Evolutionary conservation across 1,140 invertebrate species (phyloP).

Genomic region (Panagrolaimus sp.): DNA sequence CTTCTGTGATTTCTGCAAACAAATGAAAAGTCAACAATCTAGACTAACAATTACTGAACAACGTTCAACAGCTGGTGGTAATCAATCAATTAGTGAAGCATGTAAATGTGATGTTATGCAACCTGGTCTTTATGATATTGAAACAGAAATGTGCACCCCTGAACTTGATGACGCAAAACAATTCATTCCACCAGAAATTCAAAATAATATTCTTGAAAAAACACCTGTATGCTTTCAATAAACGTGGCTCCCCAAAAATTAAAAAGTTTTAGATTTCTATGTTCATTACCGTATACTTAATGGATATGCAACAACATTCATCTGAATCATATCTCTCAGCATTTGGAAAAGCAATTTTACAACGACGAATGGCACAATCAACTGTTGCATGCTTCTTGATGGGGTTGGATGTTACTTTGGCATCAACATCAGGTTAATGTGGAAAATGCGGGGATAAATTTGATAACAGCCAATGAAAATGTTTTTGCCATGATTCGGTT

Average conservation of each 20-base stretch:
- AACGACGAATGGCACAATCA: constrained; percentile 55
- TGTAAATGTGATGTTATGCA: constrained; percentile 50
- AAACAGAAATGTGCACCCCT: constrained; percentile 58
- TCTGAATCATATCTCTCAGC: constrained; percentile 55
- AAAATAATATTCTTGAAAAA: constrained; percentile 57
- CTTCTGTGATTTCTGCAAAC: constrained; percentile 58
- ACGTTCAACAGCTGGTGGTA: neutral
- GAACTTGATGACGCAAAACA: constrained; percentile 57
- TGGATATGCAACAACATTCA: constrained; percentile 55
- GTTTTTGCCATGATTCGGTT: too few species aligned
- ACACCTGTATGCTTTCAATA: constrained; percentile 41
- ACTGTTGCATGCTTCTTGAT: constrained; percentile 57
- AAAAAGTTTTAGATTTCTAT: constrained; percentile 55
- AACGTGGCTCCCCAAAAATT: neutral
- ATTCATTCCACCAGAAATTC: constrained; percentile 56
- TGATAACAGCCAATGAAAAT: too few species aligned
- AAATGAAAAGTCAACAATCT: constrained; percentile 49
- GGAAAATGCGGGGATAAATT: too few species aligned
- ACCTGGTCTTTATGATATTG: constrained; percentile 56
- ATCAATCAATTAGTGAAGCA: constrained; percentile 36
- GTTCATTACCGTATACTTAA: constrained; percentile 58
- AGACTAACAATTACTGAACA: constrained; percentile 37
- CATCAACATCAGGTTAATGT: neutral
- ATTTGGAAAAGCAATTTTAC: constrained; percentile 55
- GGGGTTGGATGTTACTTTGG: constrained; percentile 55